Evolutionary conservation across 2,888 invertebrate genomes (phyloP).

Genomic region (Prosapia bicincta): DNA sequence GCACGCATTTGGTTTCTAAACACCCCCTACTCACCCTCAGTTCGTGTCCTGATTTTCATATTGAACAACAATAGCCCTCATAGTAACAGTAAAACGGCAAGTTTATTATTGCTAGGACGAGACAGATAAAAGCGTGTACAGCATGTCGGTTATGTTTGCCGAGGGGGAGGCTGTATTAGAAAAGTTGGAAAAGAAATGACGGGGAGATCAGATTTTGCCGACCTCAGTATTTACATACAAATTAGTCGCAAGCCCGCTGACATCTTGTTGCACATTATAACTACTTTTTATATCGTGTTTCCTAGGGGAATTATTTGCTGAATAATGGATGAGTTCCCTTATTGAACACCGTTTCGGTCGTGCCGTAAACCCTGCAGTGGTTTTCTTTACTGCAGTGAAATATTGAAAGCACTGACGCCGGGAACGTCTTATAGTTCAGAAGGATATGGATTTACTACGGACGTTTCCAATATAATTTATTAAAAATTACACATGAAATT

Average conservation of each 20-base stretch:
- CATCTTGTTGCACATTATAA: not conserved
- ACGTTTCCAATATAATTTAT: too few relatives aligned
- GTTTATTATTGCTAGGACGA: constrained; percentile 8
- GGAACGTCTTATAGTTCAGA: too few relatives aligned
- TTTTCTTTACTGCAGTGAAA: not conserved
- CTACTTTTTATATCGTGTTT: not conserved
- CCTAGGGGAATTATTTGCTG: not conserved
- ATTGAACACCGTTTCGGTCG: not conserved
- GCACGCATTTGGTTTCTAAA: not conserved
- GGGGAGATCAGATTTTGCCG: not conserved
- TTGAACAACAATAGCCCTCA: constrained; percentile 8
- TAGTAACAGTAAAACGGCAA: constrained; percentile 9
- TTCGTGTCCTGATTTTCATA: constrained; percentile 15
- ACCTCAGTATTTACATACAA: not conserved
- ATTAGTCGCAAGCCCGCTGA: not conserved
- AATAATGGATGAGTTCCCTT: not conserved
- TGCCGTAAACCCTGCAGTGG: not conserved
- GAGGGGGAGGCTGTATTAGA: constrained; percentile 6
- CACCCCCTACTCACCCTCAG: not conserved
- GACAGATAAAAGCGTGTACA: constrained; percentile 12
- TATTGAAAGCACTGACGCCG: not conserved
- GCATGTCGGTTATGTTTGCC: not conserved
- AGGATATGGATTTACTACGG: too few relatives aligned
- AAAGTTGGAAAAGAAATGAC: constrained; percentile 5
- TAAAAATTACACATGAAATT: too few relatives aligned